These are phyloP conservation scores for Tiaroga cobitis DNA, from an alignment of 2,797 vertebrate genomes.

Conservation along the genomic window DNA sequence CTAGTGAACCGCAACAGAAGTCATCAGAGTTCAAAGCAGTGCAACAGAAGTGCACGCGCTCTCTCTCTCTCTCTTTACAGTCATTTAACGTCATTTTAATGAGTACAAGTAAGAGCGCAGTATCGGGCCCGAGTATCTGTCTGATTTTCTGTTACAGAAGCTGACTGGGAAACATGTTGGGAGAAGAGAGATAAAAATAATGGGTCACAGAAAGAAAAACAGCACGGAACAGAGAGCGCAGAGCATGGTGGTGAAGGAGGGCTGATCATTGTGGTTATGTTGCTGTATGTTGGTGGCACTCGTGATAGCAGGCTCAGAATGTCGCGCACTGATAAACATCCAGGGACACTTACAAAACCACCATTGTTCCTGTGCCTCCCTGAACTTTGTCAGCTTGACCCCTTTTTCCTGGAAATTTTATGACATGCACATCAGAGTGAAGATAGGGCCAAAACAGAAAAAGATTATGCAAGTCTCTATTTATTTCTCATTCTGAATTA, in stretches of 20 bases:
- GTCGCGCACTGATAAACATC: constrained; percentile 57
- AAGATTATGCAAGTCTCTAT: neutral
- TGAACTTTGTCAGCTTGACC: constrained; percentile 46
- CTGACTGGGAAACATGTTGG: neutral
- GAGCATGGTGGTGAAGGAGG: constrained; percentile 20
- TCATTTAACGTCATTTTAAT: too few relatives aligned
- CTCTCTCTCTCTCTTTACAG: too few relatives aligned
- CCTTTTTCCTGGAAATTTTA: constrained; percentile 30
- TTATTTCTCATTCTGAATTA: neutral
- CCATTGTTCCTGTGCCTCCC: constrained; percentile 54
- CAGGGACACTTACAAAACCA: constrained; percentile 57
- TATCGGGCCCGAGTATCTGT: neutral
- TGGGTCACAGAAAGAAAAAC: neutral
- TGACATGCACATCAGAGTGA: neutral
- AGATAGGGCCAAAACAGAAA: neutral
- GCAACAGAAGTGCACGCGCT: too few relatives aligned
- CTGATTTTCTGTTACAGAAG: constrained; percentile 10
- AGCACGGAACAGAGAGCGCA: neutral
- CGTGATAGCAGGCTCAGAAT: constrained; percentile 45
- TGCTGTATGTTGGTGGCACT: constrained; percentile 39
- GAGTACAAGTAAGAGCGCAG: too few relatives aligned
- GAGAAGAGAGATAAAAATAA: neutral
- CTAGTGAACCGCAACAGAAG: too few relatives aligned
- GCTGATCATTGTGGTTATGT: constrained; percentile 19
- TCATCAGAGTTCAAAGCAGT: too few relatives aligned